phyloP scores from a whole-genome alignment of 2,113 vertebrate genomes.

The Corythornis vintsioides region DNA sequence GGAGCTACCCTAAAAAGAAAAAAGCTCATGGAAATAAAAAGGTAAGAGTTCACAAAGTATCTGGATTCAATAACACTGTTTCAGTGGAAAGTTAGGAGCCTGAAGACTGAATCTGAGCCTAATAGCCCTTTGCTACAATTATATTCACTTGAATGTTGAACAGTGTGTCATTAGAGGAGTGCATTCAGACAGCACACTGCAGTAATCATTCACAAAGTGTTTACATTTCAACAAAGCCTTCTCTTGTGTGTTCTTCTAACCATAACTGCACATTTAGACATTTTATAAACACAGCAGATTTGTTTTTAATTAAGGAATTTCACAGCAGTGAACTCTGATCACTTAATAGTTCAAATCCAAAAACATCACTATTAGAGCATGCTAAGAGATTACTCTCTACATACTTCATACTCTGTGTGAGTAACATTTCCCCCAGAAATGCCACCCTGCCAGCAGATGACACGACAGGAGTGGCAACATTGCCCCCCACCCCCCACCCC shows the following conservation, averaged over 20 bases:
- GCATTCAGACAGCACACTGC: neutral
- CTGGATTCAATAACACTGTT: conserved; percentile 8
- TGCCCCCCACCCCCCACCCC: fast-evolving
- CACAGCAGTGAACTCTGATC: conserved; percentile 35
- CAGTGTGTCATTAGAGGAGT: conserved; percentile 32
- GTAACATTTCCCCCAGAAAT: neutral
- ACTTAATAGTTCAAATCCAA: conserved; percentile 36
- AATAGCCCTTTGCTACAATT: conserved; percentile 23
- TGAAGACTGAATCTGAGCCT: conserved; percentile 16
- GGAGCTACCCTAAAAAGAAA: neutral
- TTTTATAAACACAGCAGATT: conserved; percentile 60
- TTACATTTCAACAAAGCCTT: conserved; percentile 65
- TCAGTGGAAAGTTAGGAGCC: conserved; percentile 3
- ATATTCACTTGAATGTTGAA: conserved; percentile 22
- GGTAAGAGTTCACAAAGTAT: neutral
- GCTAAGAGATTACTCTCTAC: neutral
- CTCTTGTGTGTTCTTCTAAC: conserved; percentile 49
- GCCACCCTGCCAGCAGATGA: neutral
- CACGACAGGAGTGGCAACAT: fast-evolving
- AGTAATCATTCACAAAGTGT: conserved; percentile 61
- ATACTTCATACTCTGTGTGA: neutral
- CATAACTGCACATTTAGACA: conserved; percentile 40
- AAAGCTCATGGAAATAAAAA: neutral
- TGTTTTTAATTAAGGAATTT: conserved; percentile 69
- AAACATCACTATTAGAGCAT: neutral